Percentiles rank a stretch among this genome's conserved stretches.
Conservation (phyloP, 2,888 invertebrate genomes). For the Stenchaetothrips biformis region DNA sequence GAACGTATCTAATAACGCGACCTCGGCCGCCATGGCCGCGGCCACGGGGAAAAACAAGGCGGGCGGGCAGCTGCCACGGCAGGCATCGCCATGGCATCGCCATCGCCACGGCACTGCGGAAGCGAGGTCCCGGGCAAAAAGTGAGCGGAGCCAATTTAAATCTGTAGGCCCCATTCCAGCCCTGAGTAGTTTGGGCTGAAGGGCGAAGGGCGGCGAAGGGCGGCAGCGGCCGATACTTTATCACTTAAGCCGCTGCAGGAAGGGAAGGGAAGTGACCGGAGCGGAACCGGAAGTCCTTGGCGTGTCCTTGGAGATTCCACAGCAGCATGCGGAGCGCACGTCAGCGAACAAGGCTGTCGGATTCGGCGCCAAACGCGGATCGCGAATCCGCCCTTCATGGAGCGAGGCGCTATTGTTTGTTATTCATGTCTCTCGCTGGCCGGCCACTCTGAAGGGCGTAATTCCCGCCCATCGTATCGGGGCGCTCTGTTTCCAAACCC, state of each 20-base stretch:
- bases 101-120: not conserved
- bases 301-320: not conserved
- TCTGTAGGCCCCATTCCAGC: not conserved
- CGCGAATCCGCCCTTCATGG: no score
- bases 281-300: not conserved
- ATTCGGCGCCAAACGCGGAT: no score
- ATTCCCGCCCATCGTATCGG: no score
- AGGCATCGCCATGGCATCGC: not conserved
- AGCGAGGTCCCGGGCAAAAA: not conserved
- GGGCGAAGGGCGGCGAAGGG: not conserved
- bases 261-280: not conserved
- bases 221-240: not conserved
- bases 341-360: no score
- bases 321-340: no score
- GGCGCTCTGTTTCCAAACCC: no score
- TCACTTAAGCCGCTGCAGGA: not conserved
- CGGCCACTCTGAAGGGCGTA: no score
- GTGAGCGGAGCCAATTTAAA: conserved; percentile 16
- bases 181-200: not conserved
- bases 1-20: not conserved
- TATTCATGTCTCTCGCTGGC: no score
- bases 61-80: not conserved
- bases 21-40: not conserved
- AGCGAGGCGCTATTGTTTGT: no score
- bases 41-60: not conserved